phyloP scores from a whole-genome alignment of 2,797 vertebrate genomes.

The Chelmon rostratus region DNA sequence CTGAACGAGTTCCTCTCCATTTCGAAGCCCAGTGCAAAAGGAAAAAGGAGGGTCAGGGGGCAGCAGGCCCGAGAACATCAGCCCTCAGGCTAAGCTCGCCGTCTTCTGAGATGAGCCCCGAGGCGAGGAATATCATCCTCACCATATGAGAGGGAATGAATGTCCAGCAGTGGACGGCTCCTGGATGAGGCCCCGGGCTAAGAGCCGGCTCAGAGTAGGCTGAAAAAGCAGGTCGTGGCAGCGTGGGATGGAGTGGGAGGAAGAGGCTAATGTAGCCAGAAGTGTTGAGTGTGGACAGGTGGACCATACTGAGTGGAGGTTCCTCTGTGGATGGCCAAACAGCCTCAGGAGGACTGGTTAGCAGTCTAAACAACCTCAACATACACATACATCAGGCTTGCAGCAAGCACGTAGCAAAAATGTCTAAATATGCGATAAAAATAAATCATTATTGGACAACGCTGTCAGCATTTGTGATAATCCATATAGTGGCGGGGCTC shows the following conservation, averaged over 20 bases:
- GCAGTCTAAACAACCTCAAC: background rate
- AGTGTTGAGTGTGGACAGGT: constrained; percentile 49
- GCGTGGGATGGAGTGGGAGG: constrained; percentile 51
- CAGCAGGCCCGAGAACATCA: constrained; percentile 34
- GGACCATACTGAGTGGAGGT: constrained; percentile 35
- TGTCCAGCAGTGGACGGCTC: constrained; percentile 50
- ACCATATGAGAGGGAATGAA: constrained; percentile 30
- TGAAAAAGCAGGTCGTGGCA: constrained; percentile 57
- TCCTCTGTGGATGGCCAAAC: constrained; percentile 18
- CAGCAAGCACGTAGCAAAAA: too few relatives aligned
- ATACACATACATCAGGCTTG: background rate
- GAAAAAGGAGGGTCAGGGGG: constrained; percentile 27
- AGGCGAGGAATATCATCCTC: constrained; percentile 46
- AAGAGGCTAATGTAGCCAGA: constrained; percentile 52
- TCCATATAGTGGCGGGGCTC: too few relatives aligned
- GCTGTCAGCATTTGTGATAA: too few relatives aligned
- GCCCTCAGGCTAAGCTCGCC: constrained; percentile 31
- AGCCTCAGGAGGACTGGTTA: constrained; percentile 13
- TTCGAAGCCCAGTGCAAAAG: constrained; percentile 43
- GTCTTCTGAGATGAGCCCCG: constrained; percentile 47
- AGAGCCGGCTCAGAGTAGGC: constrained; percentile 45
- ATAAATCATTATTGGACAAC: too few relatives aligned
- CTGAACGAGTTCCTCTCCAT: constrained; percentile 67
- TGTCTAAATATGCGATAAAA: too few relatives aligned
- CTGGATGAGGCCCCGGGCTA: constrained; percentile 64